Evolutionary conservation across 2,797 vertebrate genomes (phyloP).

Genomic region (Sitta carolinensis): DNA sequence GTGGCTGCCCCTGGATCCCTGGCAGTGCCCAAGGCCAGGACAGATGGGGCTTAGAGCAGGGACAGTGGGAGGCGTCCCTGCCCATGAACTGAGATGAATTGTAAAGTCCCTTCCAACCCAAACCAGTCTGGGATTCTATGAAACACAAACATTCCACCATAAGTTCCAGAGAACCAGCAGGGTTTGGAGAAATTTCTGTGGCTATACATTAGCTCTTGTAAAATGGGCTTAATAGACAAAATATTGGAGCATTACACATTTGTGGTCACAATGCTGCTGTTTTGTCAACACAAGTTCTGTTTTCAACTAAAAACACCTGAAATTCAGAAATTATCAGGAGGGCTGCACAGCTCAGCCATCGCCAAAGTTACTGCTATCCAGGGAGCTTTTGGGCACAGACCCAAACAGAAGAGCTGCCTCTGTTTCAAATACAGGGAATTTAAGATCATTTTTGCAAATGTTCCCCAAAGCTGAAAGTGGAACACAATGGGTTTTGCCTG

Average conservation of each 20-base stretch:
- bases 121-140: neutral
- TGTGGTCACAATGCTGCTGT: neutral
- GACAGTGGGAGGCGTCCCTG: neutral
- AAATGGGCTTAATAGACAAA: neutral
- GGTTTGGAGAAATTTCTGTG: neutral
- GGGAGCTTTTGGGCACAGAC: neutral
- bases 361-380: neutral
- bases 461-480: neutral
- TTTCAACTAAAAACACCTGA: neutral
- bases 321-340: neutral
- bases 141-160: neutral
- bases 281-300: neutral
- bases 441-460: neutral
- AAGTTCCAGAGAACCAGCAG: neutral
- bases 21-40: neutral
- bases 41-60: accelerated
- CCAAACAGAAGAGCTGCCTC: neutral
- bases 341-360: neutral
- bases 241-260: neutral
- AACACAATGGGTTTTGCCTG: neutral
- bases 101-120: neutral
- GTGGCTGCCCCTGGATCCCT: neutral
- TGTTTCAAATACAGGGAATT: neutral
- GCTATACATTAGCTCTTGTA: neutral
- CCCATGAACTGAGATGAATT: neutral